These are phyloP conservation scores for Onychorhynchus coronatus DNA, from an alignment of 2,113 vertebrate species.

Conservation along the genomic window DNA sequence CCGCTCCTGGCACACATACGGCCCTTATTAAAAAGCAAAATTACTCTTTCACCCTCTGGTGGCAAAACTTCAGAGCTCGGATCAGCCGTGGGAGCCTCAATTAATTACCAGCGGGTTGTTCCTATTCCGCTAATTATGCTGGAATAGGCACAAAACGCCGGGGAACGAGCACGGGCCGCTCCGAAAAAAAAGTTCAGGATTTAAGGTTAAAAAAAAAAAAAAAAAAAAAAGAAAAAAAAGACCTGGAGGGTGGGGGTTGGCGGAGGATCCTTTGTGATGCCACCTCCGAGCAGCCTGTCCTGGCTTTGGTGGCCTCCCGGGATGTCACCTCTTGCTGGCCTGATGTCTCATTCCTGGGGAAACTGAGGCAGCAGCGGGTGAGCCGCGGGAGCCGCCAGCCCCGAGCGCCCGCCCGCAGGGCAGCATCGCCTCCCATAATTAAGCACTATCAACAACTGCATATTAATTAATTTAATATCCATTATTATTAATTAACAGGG, in stretches of 20 bases:
- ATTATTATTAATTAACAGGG: conserved; percentile 49
- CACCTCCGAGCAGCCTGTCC: background rate
- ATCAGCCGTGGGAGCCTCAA: conserved; percentile 47
- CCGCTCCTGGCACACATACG: conserved; percentile 1
- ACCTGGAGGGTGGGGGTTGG: too few relatives aligned
- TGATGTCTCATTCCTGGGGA: background rate
- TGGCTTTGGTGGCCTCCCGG: background rate
- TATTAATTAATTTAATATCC: conserved; percentile 61
- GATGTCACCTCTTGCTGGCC: background rate
- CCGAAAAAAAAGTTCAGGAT: background rate
- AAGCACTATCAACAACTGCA: conserved; percentile 42
- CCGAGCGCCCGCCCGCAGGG: background rate
- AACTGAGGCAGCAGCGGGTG: background rate
- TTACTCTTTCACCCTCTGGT: conserved; percentile 65
- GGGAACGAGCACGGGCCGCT: background rate
- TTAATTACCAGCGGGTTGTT: conserved; percentile 71
- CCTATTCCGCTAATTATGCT: conserved; percentile 61
- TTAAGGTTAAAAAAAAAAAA: background rate
- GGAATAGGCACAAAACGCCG: conserved; percentile 30
- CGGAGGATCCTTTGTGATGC: accelerated
- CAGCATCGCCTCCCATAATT: background rate
- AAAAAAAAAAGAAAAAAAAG: too few relatives aligned
- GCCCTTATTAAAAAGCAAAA: conserved; percentile 77
- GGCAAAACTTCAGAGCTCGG: conserved; percentile 61
- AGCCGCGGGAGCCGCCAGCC: background rate